A percentile compares a stretch with the other conserved stretches of the same genome.
These are phyloP conservation scores for Paedocypris sp. DNA, from an alignment of 2,113 vertebrate genomes.

Conservation along the genomic window DNA sequence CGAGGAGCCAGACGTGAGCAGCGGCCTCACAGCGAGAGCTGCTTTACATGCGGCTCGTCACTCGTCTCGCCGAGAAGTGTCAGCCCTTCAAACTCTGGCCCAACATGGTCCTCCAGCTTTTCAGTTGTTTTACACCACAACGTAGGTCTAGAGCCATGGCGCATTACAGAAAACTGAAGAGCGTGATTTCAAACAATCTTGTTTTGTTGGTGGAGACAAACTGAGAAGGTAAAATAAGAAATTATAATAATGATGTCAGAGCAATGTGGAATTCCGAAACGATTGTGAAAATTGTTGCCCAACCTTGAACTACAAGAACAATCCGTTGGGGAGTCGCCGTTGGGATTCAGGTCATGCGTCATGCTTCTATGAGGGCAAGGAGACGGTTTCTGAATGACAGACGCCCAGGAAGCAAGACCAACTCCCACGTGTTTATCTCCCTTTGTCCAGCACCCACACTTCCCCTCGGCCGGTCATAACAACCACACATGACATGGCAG, in stretches of 20 bases:
- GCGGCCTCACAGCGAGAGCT: constrained; percentile 11
- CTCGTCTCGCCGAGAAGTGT: not conserved
- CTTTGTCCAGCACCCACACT: constrained; percentile 29
- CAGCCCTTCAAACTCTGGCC: not conserved
- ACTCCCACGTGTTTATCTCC: constrained; percentile 24
- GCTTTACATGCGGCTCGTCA: not conserved
- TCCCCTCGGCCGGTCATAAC: constrained; percentile 26
- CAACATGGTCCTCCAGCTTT: not conserved
- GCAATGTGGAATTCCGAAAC: not conserved
- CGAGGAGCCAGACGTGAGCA: constrained; percentile 32
- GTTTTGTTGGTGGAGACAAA: not conserved
- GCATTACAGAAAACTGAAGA: too few relatives aligned
- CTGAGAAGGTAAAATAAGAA: not conserved
- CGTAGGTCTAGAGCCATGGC: not conserved
- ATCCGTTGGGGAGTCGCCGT: too few relatives aligned
- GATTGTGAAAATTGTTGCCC: not conserved
- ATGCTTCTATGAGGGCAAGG: not conserved
- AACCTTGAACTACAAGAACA: too few relatives aligned
- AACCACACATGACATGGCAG: not conserved
- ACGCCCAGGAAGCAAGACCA: constrained; percentile 39
- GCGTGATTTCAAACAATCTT: not conserved
- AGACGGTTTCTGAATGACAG: constrained; percentile 35
- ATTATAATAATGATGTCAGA: not conserved
- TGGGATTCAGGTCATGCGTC: too few relatives aligned
- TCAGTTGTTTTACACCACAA: not conserved